These are phyloP conservation scores for Psilopogon haemacephalus DNA, from an alignment of 2,113 vertebrate species.

Conservation along the genomic window DNA sequence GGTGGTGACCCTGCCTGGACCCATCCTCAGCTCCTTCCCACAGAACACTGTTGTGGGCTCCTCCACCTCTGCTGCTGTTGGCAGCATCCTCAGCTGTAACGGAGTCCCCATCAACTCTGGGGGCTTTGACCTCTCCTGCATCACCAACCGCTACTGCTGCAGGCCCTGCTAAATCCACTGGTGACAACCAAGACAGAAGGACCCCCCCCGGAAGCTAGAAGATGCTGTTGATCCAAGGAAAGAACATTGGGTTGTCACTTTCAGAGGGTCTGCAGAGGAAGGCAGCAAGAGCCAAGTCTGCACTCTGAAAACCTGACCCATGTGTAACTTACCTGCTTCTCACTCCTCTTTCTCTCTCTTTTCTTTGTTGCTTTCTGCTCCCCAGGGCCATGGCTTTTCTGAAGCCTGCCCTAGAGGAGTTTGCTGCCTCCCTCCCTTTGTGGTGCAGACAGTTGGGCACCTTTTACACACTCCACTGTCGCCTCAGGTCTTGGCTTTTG, in stretches of 20 bases:
- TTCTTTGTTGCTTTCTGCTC: not conserved
- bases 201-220: not conserved
- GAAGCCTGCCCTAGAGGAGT: not conserved
- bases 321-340: not conserved
- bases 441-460: not conserved
- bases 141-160: not conserved
- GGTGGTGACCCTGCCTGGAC: not conserved
- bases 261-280: not conserved
- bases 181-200: not conserved
- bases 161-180: not conserved
- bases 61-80: no score
- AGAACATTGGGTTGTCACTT: not conserved
- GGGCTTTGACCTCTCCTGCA: not conserved
- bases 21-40: no score
- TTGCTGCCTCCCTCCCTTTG: not conserved
- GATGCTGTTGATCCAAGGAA: not conserved
- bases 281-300: no score
- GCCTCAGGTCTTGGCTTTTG: not conserved
- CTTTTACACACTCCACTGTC: not conserved
- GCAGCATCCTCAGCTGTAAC: no score
- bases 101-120: no score
- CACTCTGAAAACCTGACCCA: not conserved
- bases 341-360: not conserved
- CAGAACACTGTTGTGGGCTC: no score
- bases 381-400: not conserved